These are phyloP conservation scores for Philopedon plagiatum DNA, from an alignment of 2,888 invertebrate species.

Conservation along the genomic window DNA sequence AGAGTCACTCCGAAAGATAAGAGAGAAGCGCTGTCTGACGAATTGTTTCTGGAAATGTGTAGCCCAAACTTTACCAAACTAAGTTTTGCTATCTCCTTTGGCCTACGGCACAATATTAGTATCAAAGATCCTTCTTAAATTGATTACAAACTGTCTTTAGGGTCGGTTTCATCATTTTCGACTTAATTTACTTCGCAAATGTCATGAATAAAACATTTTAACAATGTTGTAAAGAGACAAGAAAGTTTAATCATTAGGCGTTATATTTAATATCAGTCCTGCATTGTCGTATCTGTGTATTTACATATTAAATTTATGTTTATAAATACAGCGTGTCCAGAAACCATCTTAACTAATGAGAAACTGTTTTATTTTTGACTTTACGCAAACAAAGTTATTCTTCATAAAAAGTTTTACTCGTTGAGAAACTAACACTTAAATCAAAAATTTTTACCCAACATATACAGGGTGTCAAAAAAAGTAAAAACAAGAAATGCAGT, in stretches of 20 bases:
- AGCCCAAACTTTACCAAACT: slow-evolving; percentile 32
- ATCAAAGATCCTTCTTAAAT: slow-evolving; percentile 41
- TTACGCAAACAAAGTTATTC: too few species aligned
- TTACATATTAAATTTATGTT: too few species aligned
- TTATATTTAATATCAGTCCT: too few species aligned
- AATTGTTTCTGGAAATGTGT: slow-evolving; percentile 37
- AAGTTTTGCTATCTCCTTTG: slow-evolving; percentile 31
- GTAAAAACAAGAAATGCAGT: too few species aligned
- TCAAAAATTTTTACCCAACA: too few species aligned
- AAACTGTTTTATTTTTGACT: too few species aligned
- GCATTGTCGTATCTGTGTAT: too few species aligned
- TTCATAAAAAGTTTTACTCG: too few species aligned
- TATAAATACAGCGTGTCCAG: too few species aligned
- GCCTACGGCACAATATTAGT: slow-evolving; percentile 33
- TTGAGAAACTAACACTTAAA: too few species aligned
- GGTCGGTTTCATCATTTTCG: slow-evolving; percentile 31
- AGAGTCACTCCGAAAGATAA: slow-evolving; percentile 20
- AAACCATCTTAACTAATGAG: too few species aligned
- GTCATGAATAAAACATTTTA: slow-evolving; percentile 36
- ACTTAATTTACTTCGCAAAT: slow-evolving; percentile 30
- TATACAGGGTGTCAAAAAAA: too few species aligned
- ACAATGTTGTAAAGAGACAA: slow-evolving; percentile 24
- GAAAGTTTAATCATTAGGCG: neutral
- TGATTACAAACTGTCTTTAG: slow-evolving; percentile 31
- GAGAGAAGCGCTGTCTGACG: slow-evolving; percentile 26